phyloP scores from a whole-genome alignment of 2,888 invertebrate genomes.

The Caenorhabditis sulstoni region DNA sequence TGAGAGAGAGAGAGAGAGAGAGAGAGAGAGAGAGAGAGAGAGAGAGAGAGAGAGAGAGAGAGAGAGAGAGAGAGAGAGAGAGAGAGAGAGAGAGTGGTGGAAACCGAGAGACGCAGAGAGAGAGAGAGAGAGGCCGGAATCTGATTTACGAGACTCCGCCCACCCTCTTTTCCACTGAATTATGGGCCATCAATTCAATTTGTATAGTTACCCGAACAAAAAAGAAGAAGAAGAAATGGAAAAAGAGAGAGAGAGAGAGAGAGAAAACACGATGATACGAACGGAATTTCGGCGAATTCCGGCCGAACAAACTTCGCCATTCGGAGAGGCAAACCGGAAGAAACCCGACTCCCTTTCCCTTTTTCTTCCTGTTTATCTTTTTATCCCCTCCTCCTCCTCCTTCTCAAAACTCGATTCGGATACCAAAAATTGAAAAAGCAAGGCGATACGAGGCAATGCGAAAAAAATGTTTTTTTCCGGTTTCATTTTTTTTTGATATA shows the following conservation, averaged over 20 bases:
- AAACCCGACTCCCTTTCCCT: too few relatives aligned
- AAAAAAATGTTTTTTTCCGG: too few relatives aligned
- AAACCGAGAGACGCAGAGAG: conserved; percentile 27
- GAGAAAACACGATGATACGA: too few relatives aligned
- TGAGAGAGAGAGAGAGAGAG: conserved; percentile 15
- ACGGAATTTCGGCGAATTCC: too few relatives aligned
- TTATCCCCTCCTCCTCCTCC: too few relatives aligned
- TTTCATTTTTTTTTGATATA: too few relatives aligned
- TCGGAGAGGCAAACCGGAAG: too few relatives aligned
- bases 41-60: conserved; percentile 34
- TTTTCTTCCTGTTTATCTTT: too few relatives aligned
- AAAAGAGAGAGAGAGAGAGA: background rate
- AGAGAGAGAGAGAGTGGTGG: conserved; percentile 9
- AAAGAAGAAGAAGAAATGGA: conserved; percentile 4
- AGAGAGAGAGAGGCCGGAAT: conserved; percentile 50
- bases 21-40: conserved; percentile 18
- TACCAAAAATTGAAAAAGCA: background rate
- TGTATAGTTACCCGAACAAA: background rate
- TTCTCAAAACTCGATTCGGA: too few relatives aligned
- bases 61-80: conserved; percentile 15
- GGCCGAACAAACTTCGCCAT: too few relatives aligned
- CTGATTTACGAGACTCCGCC: conserved; percentile 47
- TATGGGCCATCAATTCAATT: conserved; percentile 31
- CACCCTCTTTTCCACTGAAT: too few relatives aligned
- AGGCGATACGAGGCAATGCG: too few relatives aligned